A percentile compares a stretch with the other conserved stretches of the same genome.
Evolutionary conservation across 1,140 invertebrate species (phyloP).

Genomic region (Heliconius congener): DNA sequence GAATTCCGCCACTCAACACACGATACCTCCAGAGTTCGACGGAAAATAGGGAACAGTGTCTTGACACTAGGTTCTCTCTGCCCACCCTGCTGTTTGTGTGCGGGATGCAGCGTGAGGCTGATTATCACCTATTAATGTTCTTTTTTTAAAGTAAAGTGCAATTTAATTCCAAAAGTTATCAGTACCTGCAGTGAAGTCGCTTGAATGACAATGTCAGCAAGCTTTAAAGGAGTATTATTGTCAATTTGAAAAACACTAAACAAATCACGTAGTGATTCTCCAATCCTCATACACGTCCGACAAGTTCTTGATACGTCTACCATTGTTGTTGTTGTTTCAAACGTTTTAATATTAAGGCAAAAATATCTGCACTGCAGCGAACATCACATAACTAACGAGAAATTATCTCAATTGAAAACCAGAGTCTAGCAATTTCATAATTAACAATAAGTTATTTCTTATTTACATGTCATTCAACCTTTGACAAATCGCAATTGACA

Average conservation of each 20-base stretch:
- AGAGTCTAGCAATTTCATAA: neutral
- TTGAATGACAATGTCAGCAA: slow-evolving; percentile 61
- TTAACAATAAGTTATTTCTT: neutral
- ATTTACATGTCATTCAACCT: neutral
- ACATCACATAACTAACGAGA: neutral
- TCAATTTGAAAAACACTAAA: slow-evolving; percentile 60
- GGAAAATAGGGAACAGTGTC: no score
- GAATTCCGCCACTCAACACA: no score
- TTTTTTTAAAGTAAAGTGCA: slow-evolving; percentile 2
- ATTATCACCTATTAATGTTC: neutral
- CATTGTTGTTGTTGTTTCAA: slow-evolving; percentile 39
- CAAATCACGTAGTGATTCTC: slow-evolving; percentile 59
- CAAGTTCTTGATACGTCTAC: slow-evolving; percentile 58
- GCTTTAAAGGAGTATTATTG: slow-evolving; percentile 49
- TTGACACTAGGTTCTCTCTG: no score
- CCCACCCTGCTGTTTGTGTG: no score
- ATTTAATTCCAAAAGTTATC: slow-evolving; percentile 5
- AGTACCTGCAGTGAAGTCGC: slow-evolving; percentile 65
- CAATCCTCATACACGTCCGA: slow-evolving; percentile 73
- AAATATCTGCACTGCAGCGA: neutral
- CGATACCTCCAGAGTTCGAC: no score
- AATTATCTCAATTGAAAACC: neutral
- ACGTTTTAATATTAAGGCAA: neutral
- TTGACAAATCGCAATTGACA: neutral
- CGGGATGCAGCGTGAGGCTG: no score